phyloP scores from a whole-genome alignment of 2,888 invertebrate species.

The Xestia rhomboidea region DNA sequence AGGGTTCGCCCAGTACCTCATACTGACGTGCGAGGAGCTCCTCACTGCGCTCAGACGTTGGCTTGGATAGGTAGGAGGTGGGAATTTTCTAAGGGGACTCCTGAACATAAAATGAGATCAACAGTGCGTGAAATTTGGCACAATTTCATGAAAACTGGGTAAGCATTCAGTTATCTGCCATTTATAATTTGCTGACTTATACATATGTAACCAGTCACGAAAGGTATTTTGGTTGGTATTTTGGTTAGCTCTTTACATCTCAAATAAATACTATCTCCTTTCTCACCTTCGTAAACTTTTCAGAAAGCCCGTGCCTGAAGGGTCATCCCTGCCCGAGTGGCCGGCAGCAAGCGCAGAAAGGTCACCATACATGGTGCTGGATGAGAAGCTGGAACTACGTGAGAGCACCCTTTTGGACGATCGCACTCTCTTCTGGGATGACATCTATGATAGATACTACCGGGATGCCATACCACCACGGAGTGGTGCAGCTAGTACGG shows the following conservation, averaged over 20 bases:
- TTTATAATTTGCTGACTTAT: neutral
- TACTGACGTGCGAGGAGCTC: neutral
- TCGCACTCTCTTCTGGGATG: conserved; percentile 74
- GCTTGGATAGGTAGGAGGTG: neutral
- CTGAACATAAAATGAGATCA: conserved; percentile 37
- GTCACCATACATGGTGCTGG: conserved; percentile 74
- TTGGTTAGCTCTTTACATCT: neutral
- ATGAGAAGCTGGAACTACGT: conserved; percentile 63
- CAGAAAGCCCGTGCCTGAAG: conserved; percentile 50
- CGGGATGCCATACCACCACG: conserved; percentile 69
- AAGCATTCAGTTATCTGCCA: neutral
- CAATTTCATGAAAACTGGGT: conserved; percentile 4
- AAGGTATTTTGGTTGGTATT: neutral
- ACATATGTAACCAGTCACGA: neutral
- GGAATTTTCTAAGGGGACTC: neutral
- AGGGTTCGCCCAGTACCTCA: conserved; percentile 20
- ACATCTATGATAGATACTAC: conserved; percentile 73
- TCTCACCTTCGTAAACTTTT: neutral
- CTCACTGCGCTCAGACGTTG: neutral
- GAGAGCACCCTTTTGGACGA: conserved; percentile 58
- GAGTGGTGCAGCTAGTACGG: neutral
- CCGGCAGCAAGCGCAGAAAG: conserved; percentile 65
- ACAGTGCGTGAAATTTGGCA: conserved; percentile 25
- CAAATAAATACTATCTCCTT: neutral
- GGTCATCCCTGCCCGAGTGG: conserved; percentile 71